Conservation (phyloP, 2,113 vertebrate species). For the Acanthisitta chloris region DNA sequence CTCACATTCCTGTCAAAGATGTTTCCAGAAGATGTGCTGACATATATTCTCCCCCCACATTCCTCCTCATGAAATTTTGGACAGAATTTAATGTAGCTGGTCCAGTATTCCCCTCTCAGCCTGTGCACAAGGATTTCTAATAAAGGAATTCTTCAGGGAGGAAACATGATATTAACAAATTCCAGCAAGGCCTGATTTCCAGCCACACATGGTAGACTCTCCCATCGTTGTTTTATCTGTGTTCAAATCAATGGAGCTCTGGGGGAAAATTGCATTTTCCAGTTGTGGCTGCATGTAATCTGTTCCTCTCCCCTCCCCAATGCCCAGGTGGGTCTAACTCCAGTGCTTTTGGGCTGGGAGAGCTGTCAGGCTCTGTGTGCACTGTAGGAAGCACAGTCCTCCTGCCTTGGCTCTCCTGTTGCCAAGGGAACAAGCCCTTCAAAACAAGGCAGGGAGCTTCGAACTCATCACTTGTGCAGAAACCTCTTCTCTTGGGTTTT, state of each 20-base stretch:
- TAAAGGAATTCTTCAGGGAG: neutral
- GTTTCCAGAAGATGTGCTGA: neutral
- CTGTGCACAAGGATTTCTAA: neutral
- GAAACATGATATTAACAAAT: neutral
- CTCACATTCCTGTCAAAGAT: neutral
- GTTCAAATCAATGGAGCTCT: neutral
- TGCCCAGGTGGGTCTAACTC: neutral
- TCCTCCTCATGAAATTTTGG: neutral
- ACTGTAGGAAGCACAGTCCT: neutral
- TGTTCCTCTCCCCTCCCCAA: neutral
- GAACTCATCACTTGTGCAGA: neutral
- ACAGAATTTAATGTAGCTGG: neutral
- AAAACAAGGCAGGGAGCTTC: constrained; percentile 17
- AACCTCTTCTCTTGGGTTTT: neutral
- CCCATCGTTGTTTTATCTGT: neutral
- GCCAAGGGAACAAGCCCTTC: constrained; percentile 31
- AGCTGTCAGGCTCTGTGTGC: neutral
- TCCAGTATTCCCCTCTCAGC: neutral
- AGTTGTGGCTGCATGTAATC: neutral
- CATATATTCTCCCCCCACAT: neutral
- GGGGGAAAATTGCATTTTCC: neutral
- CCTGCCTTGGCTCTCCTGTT: neutral
- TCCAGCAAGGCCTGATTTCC: neutral
- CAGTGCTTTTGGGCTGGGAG: neutral
- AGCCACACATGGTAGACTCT: neutral